Conservation (phyloP, 2,888 invertebrate genomes). For the Gisinianus flammeolus region DNA sequence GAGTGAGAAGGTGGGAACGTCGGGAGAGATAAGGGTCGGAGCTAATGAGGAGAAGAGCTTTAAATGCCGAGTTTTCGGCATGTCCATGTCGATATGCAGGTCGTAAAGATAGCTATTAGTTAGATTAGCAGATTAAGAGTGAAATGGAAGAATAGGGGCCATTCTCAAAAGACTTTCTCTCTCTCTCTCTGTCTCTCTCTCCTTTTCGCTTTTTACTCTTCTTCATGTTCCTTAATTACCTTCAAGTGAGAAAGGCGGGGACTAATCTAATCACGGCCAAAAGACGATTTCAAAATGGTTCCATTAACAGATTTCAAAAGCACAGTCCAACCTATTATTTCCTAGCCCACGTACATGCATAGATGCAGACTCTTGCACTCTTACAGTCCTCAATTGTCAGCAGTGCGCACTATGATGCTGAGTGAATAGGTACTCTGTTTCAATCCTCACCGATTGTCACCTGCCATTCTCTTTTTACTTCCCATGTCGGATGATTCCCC, state of each 20-base stretch:
- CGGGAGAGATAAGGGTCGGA: neutral
- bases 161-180: neutral
- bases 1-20: neutral
- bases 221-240: neutral
- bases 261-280: neutral
- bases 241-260: neutral
- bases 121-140: conserved; percentile 6
- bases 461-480: too few relatives aligned
- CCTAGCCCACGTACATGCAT: too few relatives aligned
- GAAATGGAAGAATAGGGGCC: neutral
- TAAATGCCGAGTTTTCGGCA: conserved; percentile 4
- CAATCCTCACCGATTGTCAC: too few relatives aligned
- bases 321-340: too few relatives aligned
- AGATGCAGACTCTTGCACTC: too few relatives aligned
- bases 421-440: too few relatives aligned
- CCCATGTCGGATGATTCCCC: too few relatives aligned
- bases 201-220: neutral
- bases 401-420: too few relatives aligned
- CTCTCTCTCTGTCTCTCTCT: neutral
- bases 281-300: too few relatives aligned
- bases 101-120: conserved; percentile 19
- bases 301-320: too few relatives aligned
- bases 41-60: neutral
- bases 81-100: conserved; percentile 14
- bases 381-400: too few relatives aligned